A percentile compares a stretch with the other conserved stretches of the same genome.
Conservation (phyloP, 2,888 invertebrate species). For the Dasysyrphus albostriatus region DNA sequence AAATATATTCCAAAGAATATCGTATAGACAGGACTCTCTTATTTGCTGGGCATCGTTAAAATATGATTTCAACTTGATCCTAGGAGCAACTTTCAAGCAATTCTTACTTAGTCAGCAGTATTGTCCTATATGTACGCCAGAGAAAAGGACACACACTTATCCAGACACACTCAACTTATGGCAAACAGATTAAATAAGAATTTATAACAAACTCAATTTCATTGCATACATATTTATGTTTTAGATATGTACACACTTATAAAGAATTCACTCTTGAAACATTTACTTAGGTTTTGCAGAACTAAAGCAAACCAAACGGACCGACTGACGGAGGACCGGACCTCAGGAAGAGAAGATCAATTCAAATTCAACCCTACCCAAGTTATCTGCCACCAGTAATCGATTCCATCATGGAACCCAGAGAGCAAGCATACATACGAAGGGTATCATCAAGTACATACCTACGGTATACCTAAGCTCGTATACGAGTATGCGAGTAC, state of each 20-base stretch:
- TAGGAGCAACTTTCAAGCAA: conserved; percentile 51
- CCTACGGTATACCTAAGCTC: not conserved
- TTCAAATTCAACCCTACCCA: conserved; percentile 36
- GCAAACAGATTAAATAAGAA: conserved; percentile 67
- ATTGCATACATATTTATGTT: conserved; percentile 43
- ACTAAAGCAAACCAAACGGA: not conserved
- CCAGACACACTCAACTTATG: conserved; percentile 19
- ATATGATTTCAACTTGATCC: conserved; percentile 70
- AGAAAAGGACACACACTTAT: conserved; percentile 39
- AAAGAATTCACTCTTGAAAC: conserved; percentile 30
- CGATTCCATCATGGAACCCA: conserved; percentile 24
- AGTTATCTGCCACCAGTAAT: conserved; percentile 6
- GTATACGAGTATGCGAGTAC: not conserved
- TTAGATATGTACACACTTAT: conserved; percentile 5
- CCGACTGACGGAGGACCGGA: not conserved
- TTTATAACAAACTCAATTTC: conserved; percentile 65
- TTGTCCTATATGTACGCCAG: not conserved
- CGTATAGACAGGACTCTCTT: not conserved
- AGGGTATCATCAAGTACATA: not conserved
- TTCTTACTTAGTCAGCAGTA: conserved; percentile 40
- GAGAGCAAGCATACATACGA: conserved; percentile 1
- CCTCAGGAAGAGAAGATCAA: conserved; percentile 1
- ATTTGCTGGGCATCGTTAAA: conserved; percentile 57
- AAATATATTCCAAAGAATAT: conserved; percentile 27
- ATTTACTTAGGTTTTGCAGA: conserved; percentile 26